Evolutionary conservation across 2,797 vertebrate genomes (phyloP), one percentile per base, ranked within the genome.

Genomic region (Acanthis flammea): DNA sequence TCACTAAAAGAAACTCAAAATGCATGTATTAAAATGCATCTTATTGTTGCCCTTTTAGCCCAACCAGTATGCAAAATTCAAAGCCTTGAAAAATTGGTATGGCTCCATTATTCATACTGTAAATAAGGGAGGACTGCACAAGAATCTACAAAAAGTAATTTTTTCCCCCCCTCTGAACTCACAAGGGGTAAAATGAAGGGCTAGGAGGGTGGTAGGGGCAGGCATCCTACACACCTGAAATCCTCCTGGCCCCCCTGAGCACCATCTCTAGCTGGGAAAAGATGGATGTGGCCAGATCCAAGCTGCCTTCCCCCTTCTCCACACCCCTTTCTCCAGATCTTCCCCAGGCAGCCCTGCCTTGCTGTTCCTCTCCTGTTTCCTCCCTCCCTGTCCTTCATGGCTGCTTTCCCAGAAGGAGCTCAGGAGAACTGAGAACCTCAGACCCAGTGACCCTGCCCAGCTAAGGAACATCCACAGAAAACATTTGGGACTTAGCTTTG

Each of bases 21-120:
- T 0, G 1, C 31, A 24, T 24, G 81, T 63, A 94, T 87, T 92
- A 90, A 95, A 95, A 94, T 79, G 61, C 62, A 83, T 87, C 72
- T 31, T 35, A 39, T 45, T 62, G 48, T 83, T 95, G 79, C 70
- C 63, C 89, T 95, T 95, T 95, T 88, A 84, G 70, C 73, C 66
- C n/a, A 42, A 86, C 44, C 47, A 70, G 27, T 37, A 50, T 22
- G 72, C 41, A 70, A 86, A 92, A 94, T 55, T 62, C 84, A 78
- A 92, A 80, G 70, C 18, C 78, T 68, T 83, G 65, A 94, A 94
- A 95, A 92, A 91, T 44, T 83, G 47, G 79, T 86, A 86, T 1
- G 35, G 50, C 44, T 86, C 72, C 79, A 80, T 15, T 50, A 57
- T 28, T 58, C 54, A 68, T 70, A 71, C 22, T 44, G 72, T 30